Base-by-base conservation (phyloP, 1,140 invertebrate species). In the Planococcus citri region DNA sequence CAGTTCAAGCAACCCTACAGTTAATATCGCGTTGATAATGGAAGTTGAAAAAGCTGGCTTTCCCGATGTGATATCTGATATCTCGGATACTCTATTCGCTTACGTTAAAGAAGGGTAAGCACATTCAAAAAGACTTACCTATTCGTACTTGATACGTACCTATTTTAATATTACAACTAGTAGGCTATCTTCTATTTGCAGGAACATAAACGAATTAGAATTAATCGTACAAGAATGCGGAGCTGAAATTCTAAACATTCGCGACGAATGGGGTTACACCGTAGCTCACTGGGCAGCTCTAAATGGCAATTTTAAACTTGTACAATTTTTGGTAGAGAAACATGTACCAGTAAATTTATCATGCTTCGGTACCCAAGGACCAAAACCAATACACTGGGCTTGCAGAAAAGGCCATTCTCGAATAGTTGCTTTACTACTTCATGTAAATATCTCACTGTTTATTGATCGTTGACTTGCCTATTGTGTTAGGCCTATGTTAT, bases 361-460 rank as follows among this genome's bases (percentile, higher is more conserved):
- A 0, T 94, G 91, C 75, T 79, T 92, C 67, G 92, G 92, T 51
- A 93, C 89, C 1, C 85, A 94, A 78, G 92, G 91, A 1, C 91
- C 92, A 0, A 82, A 88, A 51, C 93, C 93, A 0, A 93, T 95
- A 71, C 92, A 95, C 76, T 95, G 92, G 93, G 92, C 92, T 1
- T 94, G 92, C 77, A 79, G 85, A 8, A 86, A 87, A 80, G 92
- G 92, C 0, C 92, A 95, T 75, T 88, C 92, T 12, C 87, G 88
- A 1, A 86, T 94, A 41, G 89, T 91, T 17, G 91, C 94, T 80
- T 84, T 92, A 9, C 77, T 93, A 12, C 78, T 91, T 10, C 87
- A 89, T 78, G 87, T 88, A 73, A 69, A 51, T 69, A 24, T 61
- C 6, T 25, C 6, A 58, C n/a, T 6, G n/a, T n/a, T 25, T 64